Conservation (phyloP, 2,888 invertebrate species). For the Seira sanloemensis region DNA sequence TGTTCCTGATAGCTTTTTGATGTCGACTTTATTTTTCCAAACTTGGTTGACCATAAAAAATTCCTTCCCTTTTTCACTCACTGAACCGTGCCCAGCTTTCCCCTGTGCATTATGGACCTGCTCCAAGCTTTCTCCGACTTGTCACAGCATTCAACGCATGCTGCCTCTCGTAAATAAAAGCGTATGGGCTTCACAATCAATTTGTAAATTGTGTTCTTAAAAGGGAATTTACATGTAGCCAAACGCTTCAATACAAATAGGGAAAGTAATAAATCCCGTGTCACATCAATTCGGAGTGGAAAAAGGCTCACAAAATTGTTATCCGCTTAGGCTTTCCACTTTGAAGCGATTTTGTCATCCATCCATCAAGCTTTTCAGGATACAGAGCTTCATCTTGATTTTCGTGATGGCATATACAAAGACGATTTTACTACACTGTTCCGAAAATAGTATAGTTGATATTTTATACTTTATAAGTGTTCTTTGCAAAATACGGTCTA, state of each 20-base stretch:
- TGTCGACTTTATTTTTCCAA: conserved; percentile 70
- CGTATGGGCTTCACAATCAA: background rate
- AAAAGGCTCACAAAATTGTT: background rate
- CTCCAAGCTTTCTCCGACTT: background rate
- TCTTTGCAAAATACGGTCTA: too few relatives aligned
- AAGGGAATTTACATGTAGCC: background rate
- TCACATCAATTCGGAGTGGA: background rate
- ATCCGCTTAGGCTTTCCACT: background rate
- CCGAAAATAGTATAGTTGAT: background rate
- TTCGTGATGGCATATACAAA: background rate
- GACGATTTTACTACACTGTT: background rate
- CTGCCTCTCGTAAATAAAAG: too few relatives aligned
- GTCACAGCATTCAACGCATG: background rate
- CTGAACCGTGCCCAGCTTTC: conserved; percentile 19
- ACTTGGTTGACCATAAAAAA: conserved; percentile 71
- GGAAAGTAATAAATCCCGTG: background rate
- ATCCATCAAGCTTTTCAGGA: background rate
- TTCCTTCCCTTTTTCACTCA: conserved; percentile 39
- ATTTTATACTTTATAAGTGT: too few relatives aligned
- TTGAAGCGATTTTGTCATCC: background rate
- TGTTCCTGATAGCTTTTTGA: conserved; percentile 72
- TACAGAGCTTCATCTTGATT: too few relatives aligned
- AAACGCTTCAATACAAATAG: background rate
- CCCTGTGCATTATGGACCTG: background rate
- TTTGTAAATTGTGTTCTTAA: background rate